Conservation (phyloP, 1,140 invertebrate species). For the Temnothorax nylanderi region DNA sequence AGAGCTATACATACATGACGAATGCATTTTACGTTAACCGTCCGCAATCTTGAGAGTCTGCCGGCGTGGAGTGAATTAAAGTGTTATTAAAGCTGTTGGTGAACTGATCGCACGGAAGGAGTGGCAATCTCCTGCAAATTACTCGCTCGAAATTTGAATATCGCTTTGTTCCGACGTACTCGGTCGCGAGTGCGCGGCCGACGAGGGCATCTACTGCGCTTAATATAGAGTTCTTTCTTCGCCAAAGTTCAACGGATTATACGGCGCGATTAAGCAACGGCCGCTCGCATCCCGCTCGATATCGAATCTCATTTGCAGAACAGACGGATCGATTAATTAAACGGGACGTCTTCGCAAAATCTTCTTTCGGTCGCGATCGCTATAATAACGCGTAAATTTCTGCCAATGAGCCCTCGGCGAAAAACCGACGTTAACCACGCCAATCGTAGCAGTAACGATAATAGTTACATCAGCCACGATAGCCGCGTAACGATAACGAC, state of each 20-base stretch:
- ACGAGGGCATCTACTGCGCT: neutral
- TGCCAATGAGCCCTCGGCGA: neutral
- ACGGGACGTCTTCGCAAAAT: neutral
- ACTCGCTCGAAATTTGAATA: neutral
- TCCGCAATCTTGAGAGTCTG: neutral
- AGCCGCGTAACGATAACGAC: slow-evolving; percentile 31
- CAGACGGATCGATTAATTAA: neutral
- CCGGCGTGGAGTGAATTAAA: slow-evolving; percentile 13
- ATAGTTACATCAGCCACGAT: neutral
- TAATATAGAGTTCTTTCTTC: slow-evolving; percentile 17
- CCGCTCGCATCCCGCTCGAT: neutral
- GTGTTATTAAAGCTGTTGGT: slow-evolving; percentile 9
- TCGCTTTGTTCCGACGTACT: neutral
- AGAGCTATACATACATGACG: too few species aligned
- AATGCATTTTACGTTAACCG: neutral
- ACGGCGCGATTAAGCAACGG: neutral
- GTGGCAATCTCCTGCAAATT: neutral
- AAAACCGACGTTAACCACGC: slow-evolving; percentile 4
- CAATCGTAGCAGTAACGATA: slow-evolving; percentile 26
- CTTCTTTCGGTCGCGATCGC: neutral
- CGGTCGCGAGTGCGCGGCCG: neutral
- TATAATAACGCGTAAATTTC: neutral
- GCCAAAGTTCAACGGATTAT: slow-evolving; percentile 12
- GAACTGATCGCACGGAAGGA: neutral
- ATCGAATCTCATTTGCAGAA: slow-evolving; percentile 1